Base-by-base conservation (phyloP, 2,888 invertebrate species). In the Schrankia costaestrigalis region DNA sequence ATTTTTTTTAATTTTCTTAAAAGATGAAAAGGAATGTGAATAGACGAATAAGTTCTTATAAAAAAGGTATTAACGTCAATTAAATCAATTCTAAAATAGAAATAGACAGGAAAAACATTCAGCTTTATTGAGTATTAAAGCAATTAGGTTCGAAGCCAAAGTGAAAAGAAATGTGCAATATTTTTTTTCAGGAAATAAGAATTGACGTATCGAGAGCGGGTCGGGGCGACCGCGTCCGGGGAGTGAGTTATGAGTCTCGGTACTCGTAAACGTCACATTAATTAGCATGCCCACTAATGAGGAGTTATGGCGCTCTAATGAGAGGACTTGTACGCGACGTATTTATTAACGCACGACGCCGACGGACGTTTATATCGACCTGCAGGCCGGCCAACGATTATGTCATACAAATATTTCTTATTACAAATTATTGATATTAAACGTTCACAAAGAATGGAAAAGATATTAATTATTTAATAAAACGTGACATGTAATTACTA, bases 241-340 rank as follows among this genome's bases (percentile, higher is more conserved):
- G 41, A 19, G 35, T 54, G 58, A 57, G 56, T 73, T 73, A 75
- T 72, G 78, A 71, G 66, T 65, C 58, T 44, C 64, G 71, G 62
- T 64, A 69, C 71, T 80, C 81, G 81, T 82, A 81, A 84, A 80
- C 77, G 85, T 85, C 85, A 79, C 82, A 74, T 85, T 86, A 87
- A 87, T 86, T 86, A 85, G 83, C 83, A 78, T 78, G 74, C 65
- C 77, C 79, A 63, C 84, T 87, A 87, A 87, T 87, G 86, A 86
- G 84, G 81, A 87, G 80, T 86, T 86, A 86, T 85, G 81, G 82
- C 71, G 70, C 75, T 78, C 81, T 85, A 86, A 86, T 85, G 84
- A 86, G 81, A 74, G 74, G 78, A 78, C 76, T 77, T 69, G 71
- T 71, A 71, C 65, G 60, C 65, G 74, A 73, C 70, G 75, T 79